A percentile compares a stretch with the other conserved stretches of the same genome.
phyloP scores from a whole-genome alignment of 2,888 invertebrate species.

The Acanthopleura granulata region DNA sequence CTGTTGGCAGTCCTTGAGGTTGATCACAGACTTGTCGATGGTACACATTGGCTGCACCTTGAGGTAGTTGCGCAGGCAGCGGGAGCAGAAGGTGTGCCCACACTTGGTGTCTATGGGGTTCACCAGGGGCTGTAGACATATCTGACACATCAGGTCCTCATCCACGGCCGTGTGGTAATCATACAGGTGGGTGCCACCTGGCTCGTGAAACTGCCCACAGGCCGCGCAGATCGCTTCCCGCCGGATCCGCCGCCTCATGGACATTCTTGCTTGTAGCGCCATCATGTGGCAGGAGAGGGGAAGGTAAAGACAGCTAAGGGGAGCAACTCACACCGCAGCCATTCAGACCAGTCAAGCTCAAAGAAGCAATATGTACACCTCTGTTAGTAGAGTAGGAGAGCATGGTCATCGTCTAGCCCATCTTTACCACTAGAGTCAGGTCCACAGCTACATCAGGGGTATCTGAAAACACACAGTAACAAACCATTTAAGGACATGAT shows the following conservation, averaged over 20 bases:
- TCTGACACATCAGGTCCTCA: constrained; percentile 70
- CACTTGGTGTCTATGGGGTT: constrained; percentile 70
- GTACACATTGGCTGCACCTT: constrained; percentile 69
- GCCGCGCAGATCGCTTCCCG: constrained; percentile 48
- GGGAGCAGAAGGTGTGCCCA: constrained; percentile 67
- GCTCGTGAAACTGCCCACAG: constrained; percentile 66
- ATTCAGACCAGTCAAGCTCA: no score
- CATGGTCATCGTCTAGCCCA: neutral
- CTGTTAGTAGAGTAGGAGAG: no score
- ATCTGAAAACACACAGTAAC: neutral
- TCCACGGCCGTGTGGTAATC: constrained; percentile 71
- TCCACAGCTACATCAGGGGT: neutral
- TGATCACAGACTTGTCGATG: constrained; percentile 67
- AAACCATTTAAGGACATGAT: no score
- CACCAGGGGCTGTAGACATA: constrained; percentile 71
- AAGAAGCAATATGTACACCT: no score
- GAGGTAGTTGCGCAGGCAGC: constrained; percentile 67
- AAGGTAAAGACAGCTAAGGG: no score
- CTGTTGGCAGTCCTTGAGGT: constrained; percentile 65
- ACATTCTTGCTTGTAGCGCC: constrained; percentile 1
- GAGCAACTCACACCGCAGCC: no score
- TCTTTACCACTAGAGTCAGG: neutral
- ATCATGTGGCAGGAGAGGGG: neutral
- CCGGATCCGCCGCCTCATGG: constrained; percentile 16
- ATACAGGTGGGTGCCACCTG: constrained; percentile 67